Evolutionary conservation across 2,113 vertebrate genomes (phyloP), one percentile per base, ranked within the genome.

Genomic region (Rissa tridactyla): DNA sequence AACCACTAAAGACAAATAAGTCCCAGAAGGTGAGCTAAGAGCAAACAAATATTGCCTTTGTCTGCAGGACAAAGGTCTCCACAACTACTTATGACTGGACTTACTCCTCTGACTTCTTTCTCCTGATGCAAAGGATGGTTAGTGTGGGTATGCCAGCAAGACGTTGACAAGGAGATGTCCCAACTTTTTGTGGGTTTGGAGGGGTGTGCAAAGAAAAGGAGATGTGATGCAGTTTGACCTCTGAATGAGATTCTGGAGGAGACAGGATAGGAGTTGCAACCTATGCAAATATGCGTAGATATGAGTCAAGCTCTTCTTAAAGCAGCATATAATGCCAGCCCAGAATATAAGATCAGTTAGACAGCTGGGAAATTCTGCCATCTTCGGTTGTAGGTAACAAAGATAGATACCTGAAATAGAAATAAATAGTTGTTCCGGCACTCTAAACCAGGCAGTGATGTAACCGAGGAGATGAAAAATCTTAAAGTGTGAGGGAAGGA

Each of bases 311-410:
- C 3, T 71, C 19, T 69, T 86, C 21, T 60, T 30, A 60, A 9
- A 23, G n/a, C 15, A 85, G 19, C 2, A 0, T 19, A 30, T 36
- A 62, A 34, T 54, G 30, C 6, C 22, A 85, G 12, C 0, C 1
- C 32, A 65, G 47, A 65, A 44, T 22, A 36, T 10, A n/a, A 72
- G 3, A 69, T 3, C 49, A 77, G 4, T 3, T 49, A 27, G 11
- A 78, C 3, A 54, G 16, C 16, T 40, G 34, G 42, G 18, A 11
- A 65, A 57, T 47, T 73, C 19, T 22, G 11, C 17, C 11, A 16
- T 40, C 6, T 52, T 44, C n/a, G 1, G 5, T 30, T 30, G 22
- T 26, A 38, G 4, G 5, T 49, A 71, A 55, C 11, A 79, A 44
- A 55, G 12, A 26, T 2, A 51, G 10, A 65, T 27, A 62, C 5